Conservation (phyloP, 2,888 invertebrate genomes). For the Sepiola atlantica region DNA sequence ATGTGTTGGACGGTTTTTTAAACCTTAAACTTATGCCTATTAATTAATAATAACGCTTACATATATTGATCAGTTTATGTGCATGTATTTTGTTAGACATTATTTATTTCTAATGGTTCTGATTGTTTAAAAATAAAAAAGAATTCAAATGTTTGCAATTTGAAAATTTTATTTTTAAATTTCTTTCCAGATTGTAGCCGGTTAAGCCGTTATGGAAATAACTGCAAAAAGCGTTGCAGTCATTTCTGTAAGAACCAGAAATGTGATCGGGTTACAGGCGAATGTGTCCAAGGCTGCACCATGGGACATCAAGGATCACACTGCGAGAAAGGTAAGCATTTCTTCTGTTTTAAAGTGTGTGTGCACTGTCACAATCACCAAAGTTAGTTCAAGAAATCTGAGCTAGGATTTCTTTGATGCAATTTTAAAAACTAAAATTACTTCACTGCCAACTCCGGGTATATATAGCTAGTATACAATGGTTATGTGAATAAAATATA, state of each 20-base stretch:
- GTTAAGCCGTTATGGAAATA: slow-evolving; percentile 36
- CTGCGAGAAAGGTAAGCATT: slow-evolving; percentile 50
- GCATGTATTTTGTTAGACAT: background rate
- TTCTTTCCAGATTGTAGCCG: background rate
- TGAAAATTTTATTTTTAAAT: background rate
- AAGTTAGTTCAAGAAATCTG: too few species aligned
- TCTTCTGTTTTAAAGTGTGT: background rate
- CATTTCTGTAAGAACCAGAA: slow-evolving; percentile 40
- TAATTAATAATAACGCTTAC: background rate
- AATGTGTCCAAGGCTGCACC: slow-evolving; percentile 54
- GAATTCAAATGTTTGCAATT: background rate
- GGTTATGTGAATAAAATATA: too few species aligned
- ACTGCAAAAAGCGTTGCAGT: slow-evolving; percentile 40
- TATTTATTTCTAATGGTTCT: background rate
- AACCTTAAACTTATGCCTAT: too few species aligned
- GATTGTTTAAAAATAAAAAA: background rate
- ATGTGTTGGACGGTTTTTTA: too few species aligned
- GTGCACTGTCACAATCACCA: too few species aligned
- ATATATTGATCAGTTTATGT: background rate
- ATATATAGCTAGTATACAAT: too few species aligned
- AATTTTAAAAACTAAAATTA: too few species aligned
- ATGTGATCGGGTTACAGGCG: slow-evolving; percentile 54
- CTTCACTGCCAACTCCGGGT: too few species aligned
- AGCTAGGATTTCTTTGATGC: too few species aligned
- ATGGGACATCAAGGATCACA: slow-evolving; percentile 56